Conservation (phyloP, 2,797 vertebrate genomes). For the Calcarius lapponicus region DNA sequence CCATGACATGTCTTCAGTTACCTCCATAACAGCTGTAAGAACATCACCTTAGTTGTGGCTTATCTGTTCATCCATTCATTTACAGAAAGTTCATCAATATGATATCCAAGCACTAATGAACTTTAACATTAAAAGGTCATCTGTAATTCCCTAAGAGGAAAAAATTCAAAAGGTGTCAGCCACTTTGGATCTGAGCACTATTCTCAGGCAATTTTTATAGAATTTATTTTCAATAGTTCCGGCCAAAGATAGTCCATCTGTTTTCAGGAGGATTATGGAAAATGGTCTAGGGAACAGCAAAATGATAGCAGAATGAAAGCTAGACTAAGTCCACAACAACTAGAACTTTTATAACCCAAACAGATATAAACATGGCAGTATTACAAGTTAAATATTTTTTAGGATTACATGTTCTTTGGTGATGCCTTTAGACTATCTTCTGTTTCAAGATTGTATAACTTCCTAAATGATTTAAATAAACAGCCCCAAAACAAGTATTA, state of each 20-base stretch:
- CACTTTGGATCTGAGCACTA: background rate
- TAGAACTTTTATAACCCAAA: background rate
- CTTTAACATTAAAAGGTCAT: background rate
- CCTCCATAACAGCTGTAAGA: background rate
- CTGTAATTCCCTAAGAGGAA: background rate
- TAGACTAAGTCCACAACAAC: background rate
- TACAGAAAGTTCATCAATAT: conserved; percentile 10
- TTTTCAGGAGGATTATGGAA: background rate
- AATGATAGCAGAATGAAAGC: background rate
- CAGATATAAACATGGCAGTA: background rate
- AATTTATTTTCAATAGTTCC: conserved; percentile 26
- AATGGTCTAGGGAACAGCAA: background rate
- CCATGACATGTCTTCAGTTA: background rate
- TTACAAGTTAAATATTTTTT: background rate
- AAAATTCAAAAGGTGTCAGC: background rate
- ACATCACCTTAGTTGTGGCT: conserved; percentile 8
- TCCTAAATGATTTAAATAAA: background rate
- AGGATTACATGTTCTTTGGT: background rate
- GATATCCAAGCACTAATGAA: conserved; percentile 28
- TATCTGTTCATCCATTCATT: conserved; percentile 22
- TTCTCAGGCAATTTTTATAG: background rate
- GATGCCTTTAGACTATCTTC: background rate
- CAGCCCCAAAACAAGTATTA: background rate
- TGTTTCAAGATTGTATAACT: background rate
- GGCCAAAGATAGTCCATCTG: background rate